Percentiles rank a stretch among this genome's conserved stretches.
These are phyloP conservation scores for Diacarnus erythraeanus DNA, from an alignment of 37 sponge, comb jelly and placozoan species.

Conservation along the genomic window DNA sequence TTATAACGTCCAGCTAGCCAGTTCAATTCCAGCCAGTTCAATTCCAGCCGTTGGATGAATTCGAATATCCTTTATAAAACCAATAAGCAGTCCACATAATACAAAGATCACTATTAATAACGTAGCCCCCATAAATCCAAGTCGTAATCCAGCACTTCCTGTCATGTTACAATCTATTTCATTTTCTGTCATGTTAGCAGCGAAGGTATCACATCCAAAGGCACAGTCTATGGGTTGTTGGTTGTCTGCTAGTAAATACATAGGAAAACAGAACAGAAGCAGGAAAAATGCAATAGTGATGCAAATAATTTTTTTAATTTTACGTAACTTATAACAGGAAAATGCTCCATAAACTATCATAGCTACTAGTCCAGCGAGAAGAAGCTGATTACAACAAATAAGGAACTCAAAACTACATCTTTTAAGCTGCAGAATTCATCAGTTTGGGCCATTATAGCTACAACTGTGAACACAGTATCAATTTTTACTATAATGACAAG, in stretches of 20 bases:
- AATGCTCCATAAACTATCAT: not conserved
- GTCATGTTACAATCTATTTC: not conserved
- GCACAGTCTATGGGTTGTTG: constrained; percentile 7
- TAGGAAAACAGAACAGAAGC: not conserved
- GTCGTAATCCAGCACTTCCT: not conserved
- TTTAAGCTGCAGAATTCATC: not conserved
- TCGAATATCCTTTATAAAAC: too few relatives aligned
- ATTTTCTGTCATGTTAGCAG: not conserved
- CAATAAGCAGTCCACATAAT: too few relatives aligned
- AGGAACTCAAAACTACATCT: not conserved
- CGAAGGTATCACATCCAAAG: constrained; percentile 1
- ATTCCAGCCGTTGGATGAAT: too few relatives aligned
- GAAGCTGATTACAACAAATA: not conserved
- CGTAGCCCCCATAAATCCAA: not conserved
- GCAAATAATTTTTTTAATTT: not conserved
- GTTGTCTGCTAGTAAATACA: not conserved
- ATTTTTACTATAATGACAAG: not conserved
- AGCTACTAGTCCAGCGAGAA: not conserved
- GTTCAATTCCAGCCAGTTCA: too few relatives aligned
- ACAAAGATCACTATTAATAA: not conserved
- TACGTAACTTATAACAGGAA: not conserved
- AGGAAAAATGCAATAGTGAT: not conserved
- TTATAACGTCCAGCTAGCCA: too few relatives aligned
- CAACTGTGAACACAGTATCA: not conserved
- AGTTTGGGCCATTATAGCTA: constrained; percentile 1